A percentile compares a stretch with the other conserved stretches of the same genome.
These are phyloP conservation scores for Atta colombica DNA, from an alignment of 1,140 invertebrate species.

Conservation along the genomic window DNA sequence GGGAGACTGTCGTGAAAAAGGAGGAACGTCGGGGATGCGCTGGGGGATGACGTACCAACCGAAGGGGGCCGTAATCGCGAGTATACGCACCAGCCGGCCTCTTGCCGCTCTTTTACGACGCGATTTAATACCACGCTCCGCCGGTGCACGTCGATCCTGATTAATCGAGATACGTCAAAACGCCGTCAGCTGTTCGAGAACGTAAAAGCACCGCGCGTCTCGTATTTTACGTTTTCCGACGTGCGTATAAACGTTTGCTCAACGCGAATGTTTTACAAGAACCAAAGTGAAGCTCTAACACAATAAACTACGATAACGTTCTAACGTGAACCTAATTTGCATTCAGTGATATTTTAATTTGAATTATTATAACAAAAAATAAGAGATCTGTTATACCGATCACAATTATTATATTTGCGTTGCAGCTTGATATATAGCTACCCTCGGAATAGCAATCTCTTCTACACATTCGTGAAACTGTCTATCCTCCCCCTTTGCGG, in stretches of 20 bases:
- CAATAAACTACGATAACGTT: slow-evolving; percentile 13
- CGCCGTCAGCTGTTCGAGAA: slow-evolving; percentile 38
- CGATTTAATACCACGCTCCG: slow-evolving; percentile 43
- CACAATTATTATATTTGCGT: not conserved
- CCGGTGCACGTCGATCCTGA: slow-evolving; percentile 31
- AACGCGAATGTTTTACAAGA: not conserved
- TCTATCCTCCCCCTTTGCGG: not conserved
- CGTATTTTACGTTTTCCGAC: slow-evolving; percentile 18
- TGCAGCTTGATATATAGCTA: not conserved
- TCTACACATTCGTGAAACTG: not conserved
- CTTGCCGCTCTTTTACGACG: slow-evolving; percentile 50
- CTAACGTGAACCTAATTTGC: not conserved
- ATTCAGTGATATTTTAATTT: not conserved
- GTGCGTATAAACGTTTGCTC: slow-evolving; percentile 28
- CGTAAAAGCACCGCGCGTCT: slow-evolving; percentile 16
- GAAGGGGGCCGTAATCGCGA: slow-evolving; percentile 36
- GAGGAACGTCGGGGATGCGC: not conserved
- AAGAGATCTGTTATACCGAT: not conserved
- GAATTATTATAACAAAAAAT: not conserved
- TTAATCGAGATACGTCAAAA: slow-evolving; percentile 59
- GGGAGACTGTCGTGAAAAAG: slow-evolving; percentile 10
- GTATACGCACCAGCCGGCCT: not conserved
- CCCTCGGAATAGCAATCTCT: not conserved
- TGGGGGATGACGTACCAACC: not conserved
- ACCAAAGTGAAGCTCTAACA: not conserved